A percentile compares a stretch with the other conserved stretches of the same genome.
phyloP scores from a whole-genome alignment of 2,113 vertebrate species.

The Ifrita kowaldi region DNA sequence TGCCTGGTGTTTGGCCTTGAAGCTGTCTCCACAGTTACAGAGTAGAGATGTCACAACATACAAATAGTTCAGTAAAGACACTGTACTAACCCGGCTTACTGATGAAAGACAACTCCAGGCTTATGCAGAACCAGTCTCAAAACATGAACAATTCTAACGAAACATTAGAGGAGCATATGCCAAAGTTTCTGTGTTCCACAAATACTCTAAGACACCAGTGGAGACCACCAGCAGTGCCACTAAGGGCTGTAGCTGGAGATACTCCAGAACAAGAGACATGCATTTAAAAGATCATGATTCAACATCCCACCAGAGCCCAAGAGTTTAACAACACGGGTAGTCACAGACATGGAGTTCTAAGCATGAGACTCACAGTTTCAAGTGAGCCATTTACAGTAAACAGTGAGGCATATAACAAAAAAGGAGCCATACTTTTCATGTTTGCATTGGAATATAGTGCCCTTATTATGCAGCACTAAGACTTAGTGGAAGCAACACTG shows the following conservation, averaged over 20 bases:
- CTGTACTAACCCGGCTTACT: neutral
- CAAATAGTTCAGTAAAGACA: neutral
- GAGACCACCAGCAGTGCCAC: neutral
- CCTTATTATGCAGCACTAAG: neutral
- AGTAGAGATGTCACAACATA: neutral
- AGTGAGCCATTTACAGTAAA: neutral
- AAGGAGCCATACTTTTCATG: neutral
- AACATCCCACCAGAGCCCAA: neutral
- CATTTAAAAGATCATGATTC: neutral
- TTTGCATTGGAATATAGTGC: neutral
- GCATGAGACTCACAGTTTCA: neutral
- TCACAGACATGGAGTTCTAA: neutral
- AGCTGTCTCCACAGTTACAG: neutral
- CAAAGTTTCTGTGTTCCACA: neutral
- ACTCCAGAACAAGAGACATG: neutral
- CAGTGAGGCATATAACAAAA: neutral
- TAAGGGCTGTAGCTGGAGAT: neutral
- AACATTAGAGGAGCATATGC: neutral
- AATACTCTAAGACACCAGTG: neutral
- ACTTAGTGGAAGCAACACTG: neutral
- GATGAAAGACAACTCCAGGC: neutral
- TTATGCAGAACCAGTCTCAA: neutral
- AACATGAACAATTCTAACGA: neutral
- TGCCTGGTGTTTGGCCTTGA: constrained; percentile 11
- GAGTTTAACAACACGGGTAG: neutral